phyloP scores from a whole-genome alignment of 2,797 vertebrate species.

The Sebastes goodei region DNA sequence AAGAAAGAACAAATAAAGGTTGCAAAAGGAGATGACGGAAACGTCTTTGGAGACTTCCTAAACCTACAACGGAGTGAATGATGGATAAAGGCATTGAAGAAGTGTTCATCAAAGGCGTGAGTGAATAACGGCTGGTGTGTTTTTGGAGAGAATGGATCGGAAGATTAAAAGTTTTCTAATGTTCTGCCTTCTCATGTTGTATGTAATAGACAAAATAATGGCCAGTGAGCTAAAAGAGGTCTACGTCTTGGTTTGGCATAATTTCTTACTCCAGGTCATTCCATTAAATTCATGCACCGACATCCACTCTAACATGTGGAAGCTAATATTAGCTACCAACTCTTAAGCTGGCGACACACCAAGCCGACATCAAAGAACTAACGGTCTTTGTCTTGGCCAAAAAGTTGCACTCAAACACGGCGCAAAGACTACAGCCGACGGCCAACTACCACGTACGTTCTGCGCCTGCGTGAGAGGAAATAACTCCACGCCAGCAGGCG shows the following conservation, averaged over 20 bases:
- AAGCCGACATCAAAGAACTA: too few species aligned
- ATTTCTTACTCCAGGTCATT: background rate
- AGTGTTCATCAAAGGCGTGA: background rate
- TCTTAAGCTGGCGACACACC: background rate
- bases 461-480: too few species aligned
- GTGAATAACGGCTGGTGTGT: background rate
- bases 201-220: slow-evolving; percentile 25
- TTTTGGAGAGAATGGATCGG: slow-evolving; percentile 3
- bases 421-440: too few species aligned
- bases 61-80: background rate
- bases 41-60: background rate
- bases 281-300: background rate
- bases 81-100: background rate
- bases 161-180: slow-evolving; percentile 10
- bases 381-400: too few species aligned
- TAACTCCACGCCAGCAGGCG: too few species aligned
- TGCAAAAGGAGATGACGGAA: background rate
- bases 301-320: background rate
- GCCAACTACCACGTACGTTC: too few species aligned
- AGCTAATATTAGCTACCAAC: background rate
- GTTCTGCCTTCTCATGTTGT: slow-evolving; percentile 44
- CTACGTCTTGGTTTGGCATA: slow-evolving; percentile 5
- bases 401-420: too few species aligned
- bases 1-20: background rate
- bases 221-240: slow-evolving; percentile 41